Evolutionary conservation across 2,888 invertebrate species (phyloP).

Genomic region (Erpobdella octoculata): DNA sequence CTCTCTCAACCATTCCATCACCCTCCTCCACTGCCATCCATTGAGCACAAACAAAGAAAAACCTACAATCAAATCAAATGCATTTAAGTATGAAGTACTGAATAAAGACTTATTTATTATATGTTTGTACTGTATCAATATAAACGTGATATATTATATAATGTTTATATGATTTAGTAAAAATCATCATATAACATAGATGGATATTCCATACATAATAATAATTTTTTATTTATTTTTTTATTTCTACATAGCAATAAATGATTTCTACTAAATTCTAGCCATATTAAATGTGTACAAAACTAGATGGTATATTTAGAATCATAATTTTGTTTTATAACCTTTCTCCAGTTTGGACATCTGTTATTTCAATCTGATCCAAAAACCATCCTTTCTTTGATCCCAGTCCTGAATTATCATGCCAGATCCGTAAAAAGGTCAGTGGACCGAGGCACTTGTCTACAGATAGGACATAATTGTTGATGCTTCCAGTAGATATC

Average conservation of each 20-base stretch:
- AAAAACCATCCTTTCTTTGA: conserved; percentile 48
- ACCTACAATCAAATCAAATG: conserved; percentile 38
- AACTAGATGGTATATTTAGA: not conserved
- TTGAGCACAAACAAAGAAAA: conserved; percentile 48
- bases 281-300: not conserved
- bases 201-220: too few relatives aligned
- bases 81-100: not conserved
- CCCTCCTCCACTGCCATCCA: conserved; percentile 52
- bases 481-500: conserved; percentile 46
- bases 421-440: conserved; percentile 50
- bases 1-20: conserved; percentile 50
- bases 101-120: not conserved
- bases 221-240: too few relatives aligned
- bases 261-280: not conserved
- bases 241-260: too few relatives aligned
- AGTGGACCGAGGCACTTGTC: conserved; percentile 47
- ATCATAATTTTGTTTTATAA: conserved; percentile 29
- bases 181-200: too few relatives aligned
- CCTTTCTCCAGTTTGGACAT: conserved; percentile 51
- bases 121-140: too few relatives aligned
- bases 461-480: conserved; percentile 49
- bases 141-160: too few relatives aligned
- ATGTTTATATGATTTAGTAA: too few relatives aligned
- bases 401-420: conserved; percentile 50
- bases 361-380: conserved; percentile 47